phyloP scores from a whole-genome alignment of 2,888 invertebrate species.

The Drosophila testacea region DNA sequence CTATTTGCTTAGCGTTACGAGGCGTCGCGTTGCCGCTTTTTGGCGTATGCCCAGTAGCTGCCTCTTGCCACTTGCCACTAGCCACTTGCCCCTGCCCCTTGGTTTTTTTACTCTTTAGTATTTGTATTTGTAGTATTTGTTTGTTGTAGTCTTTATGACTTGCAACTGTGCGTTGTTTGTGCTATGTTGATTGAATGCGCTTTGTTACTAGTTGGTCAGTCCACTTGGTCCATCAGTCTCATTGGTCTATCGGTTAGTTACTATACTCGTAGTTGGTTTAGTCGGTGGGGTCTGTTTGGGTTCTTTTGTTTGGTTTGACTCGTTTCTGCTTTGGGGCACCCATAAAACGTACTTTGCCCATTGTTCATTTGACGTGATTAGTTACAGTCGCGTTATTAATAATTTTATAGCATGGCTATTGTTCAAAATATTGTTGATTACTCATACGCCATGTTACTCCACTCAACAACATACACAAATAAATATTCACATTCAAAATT shows the following conservation, averaged over 20 bases:
- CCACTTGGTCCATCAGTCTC: conserved; percentile 8
- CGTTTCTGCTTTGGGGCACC: conserved; percentile 35
- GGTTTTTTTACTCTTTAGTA: conserved; percentile 16
- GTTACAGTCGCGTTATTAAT: conserved; percentile 64
- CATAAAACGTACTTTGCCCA: conserved; percentile 41
- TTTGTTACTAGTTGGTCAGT: conserved; percentile 59
- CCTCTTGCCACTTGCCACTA: conserved; percentile 19
- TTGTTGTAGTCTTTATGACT: conserved; percentile 74
- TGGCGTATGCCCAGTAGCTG: conserved; percentile 78
- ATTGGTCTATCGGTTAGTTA: conserved; percentile 21
- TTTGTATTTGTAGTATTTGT: conserved; percentile 56
- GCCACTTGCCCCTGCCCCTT: not conserved
- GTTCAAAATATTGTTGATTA: conserved; percentile 50
- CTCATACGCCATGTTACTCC: conserved; percentile 47
- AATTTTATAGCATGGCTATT: conserved; percentile 54
- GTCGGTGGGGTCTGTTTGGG: conserved; percentile 21
- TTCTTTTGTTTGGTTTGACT: conserved; percentile 54
- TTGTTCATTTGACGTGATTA: conserved; percentile 71
- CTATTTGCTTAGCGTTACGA: conserved; percentile 73
- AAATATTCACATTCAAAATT: not conserved
- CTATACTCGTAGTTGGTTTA: conserved; percentile 4
- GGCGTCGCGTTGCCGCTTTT: conserved; percentile 70
- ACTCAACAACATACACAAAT: conserved; percentile 5
- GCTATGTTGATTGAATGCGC: conserved; percentile 74
- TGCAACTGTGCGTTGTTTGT: conserved; percentile 71